Evolutionary conservation across 2,113 vertebrate genomes (phyloP), one percentile per base, ranked within the genome.

Genomic region (Epinephelus cyanopodus): DNA sequence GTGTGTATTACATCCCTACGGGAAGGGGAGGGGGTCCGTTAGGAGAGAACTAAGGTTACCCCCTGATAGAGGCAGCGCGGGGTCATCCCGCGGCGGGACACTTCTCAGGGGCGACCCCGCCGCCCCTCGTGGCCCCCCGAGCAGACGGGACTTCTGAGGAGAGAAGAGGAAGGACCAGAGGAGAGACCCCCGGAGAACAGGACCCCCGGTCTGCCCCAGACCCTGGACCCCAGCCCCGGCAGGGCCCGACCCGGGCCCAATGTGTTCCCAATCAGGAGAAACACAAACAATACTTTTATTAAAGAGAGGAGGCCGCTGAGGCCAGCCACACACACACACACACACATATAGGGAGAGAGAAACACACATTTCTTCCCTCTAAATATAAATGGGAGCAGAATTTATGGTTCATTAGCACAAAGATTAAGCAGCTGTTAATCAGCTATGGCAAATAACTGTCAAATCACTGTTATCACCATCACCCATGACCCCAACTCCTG

Each of bases 241-340:
- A 75, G 81, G 94, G 93, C 91, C 92, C 89, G 94, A 94, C 94
- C 95, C 93, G 73, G 86, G 93, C 95, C 96, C 96, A 98, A 98
- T 98, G 97, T 98, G 97, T 97, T 98, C 96, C 94, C 97, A 97
- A 98, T 98, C 96, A 98, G 95, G 95, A 90, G 94, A 97, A 97
- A 97, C 95, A 96, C 96, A 98, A 98, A 98, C 97, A 98, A 96
- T 95, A 95, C 76, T 93, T 97, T 98, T 98, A 98, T 98, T 98
- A 98, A 97, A 98, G 92, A 85, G 90, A 85, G 82, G 74, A 96
- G 95, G 91, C 89, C 89, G 90, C 92, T 90, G 94, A 95, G 95
- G 90, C 90, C 74, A 74, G 69, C 86, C 94, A 84, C 93, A 90
- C 95, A 77, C 56, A 61, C 45, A 52, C 71, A 79, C 75, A 70